A percentile compares a stretch with the other conserved stretches of the same genome.
phyloP scores from a whole-genome alignment of 2,113 vertebrate species.

The Gopherus flavomarginatus region DNA sequence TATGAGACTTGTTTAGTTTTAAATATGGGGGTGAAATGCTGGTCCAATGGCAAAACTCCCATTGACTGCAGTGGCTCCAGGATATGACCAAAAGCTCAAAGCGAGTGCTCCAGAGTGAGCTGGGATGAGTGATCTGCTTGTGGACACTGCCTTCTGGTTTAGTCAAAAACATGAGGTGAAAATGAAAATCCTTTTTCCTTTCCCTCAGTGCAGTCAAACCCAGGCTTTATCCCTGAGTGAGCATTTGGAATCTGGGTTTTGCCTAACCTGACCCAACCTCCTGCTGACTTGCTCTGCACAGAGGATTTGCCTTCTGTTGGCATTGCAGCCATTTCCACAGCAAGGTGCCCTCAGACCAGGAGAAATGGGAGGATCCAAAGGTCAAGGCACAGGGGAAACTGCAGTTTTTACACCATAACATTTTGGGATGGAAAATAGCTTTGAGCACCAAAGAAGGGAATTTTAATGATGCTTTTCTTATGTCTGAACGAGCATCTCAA shows the following conservation, averaged over 20 bases:
- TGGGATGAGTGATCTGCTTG: background rate
- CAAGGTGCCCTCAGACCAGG: fast-evolving
- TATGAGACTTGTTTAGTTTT: background rate
- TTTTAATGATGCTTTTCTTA: conserved; percentile 61
- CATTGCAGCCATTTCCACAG: background rate
- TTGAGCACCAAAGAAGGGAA: conserved; percentile 8
- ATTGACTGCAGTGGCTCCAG: background rate
- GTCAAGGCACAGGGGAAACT: background rate
- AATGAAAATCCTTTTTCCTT: background rate
- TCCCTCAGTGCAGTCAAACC: background rate
- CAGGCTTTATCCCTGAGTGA: background rate
- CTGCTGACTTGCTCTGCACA: background rate
- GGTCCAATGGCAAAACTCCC: background rate
- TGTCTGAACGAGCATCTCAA: conserved; percentile 38
- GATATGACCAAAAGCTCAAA: background rate
- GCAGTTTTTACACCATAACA: background rate
- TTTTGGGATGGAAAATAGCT: conserved; percentile 71
- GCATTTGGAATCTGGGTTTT: fast-evolving
- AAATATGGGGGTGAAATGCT: background rate
- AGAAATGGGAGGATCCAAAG: background rate
- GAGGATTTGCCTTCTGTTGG: background rate
- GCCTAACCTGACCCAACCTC: background rate
- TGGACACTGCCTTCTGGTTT: background rate
- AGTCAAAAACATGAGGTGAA: background rate
- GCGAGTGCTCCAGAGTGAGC: background rate